Percentiles rank a stretch among this genome's conserved stretches.
These are phyloP conservation scores for Proctacanthus coquilletti DNA, from an alignment of 1,140 invertebrate species.

Conservation along the genomic window DNA sequence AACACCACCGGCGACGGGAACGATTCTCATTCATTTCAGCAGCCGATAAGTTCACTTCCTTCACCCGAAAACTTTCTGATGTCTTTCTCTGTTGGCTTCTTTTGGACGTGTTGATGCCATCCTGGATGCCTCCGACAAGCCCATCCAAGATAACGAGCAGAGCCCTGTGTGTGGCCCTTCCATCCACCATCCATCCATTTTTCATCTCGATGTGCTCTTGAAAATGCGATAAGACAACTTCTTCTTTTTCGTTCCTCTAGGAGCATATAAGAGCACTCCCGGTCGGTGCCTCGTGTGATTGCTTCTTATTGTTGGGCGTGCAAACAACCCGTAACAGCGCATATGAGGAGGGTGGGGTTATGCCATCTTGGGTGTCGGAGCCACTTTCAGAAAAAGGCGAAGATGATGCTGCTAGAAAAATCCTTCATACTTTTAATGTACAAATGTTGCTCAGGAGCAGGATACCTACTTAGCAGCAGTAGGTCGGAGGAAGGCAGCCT, in stretches of 20 bases:
- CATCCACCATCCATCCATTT: background rate
- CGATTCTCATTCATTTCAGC: background rate
- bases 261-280: background rate
- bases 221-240: constrained; percentile 1
- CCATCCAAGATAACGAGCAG: too few species aligned
- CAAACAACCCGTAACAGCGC: background rate
- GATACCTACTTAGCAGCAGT: too few species aligned
- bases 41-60: background rate
- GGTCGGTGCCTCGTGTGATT: background rate
- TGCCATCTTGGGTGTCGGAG: background rate
- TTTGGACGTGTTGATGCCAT: background rate
- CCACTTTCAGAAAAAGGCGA: background rate
- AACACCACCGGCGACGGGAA: background rate
- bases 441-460: background rate
- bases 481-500: too few species aligned
- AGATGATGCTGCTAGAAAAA: background rate
- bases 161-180: background rate
- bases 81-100: background rate
- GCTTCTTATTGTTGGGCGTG: background rate
- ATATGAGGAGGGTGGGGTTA: background rate
- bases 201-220: background rate
- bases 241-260: background rate
- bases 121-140: too few species aligned
- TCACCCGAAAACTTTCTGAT: background rate
- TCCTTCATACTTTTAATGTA: too few species aligned